phyloP scores from a whole-genome alignment of 2,888 invertebrate genomes.

The Amorpha juglandis region DNA sequence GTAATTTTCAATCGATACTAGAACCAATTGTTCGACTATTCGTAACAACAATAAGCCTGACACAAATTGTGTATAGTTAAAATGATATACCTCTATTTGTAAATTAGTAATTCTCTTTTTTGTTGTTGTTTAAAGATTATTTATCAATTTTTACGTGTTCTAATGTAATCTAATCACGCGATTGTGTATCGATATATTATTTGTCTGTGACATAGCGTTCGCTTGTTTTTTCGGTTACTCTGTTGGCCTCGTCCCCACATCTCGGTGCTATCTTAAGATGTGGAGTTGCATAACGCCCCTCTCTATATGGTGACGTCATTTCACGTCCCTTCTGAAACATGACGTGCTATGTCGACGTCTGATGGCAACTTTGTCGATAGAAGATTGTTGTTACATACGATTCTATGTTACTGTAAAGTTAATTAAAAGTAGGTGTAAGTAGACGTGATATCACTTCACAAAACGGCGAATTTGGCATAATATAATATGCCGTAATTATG shows the following conservation, averaged over 20 bases:
- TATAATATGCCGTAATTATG: not conserved
- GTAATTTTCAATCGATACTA: not conserved
- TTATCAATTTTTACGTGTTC: slow-evolving; percentile 42
- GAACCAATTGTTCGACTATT: not conserved
- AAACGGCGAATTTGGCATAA: not conserved
- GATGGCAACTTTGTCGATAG: not conserved
- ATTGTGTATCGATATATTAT: slow-evolving; percentile 22
- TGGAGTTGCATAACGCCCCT: not conserved
- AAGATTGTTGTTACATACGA: not conserved
- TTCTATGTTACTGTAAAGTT: slow-evolving; percentile 10
- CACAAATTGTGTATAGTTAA: slow-evolving; percentile 46
- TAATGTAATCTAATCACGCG: slow-evolving; percentile 57
- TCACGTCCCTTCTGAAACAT: not conserved
- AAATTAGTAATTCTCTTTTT: slow-evolving; percentile 50
- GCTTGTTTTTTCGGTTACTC: slow-evolving; percentile 18
- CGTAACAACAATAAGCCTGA: not conserved
- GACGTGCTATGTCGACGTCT: not conserved
- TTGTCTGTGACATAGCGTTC: slow-evolving; percentile 20
- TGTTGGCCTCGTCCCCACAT: slow-evolving; percentile 5
- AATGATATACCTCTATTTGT: slow-evolving; percentile 54
- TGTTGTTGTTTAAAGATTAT: slow-evolving; percentile 63
- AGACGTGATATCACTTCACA: not conserved
- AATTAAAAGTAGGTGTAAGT: not conserved
- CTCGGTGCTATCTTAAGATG: slow-evolving; percentile 30
- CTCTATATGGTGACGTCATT: slow-evolving; percentile 3